These are phyloP conservation scores for Microplitis manilae DNA, from an alignment of 2,888 invertebrate species.

Conservation along the genomic window DNA sequence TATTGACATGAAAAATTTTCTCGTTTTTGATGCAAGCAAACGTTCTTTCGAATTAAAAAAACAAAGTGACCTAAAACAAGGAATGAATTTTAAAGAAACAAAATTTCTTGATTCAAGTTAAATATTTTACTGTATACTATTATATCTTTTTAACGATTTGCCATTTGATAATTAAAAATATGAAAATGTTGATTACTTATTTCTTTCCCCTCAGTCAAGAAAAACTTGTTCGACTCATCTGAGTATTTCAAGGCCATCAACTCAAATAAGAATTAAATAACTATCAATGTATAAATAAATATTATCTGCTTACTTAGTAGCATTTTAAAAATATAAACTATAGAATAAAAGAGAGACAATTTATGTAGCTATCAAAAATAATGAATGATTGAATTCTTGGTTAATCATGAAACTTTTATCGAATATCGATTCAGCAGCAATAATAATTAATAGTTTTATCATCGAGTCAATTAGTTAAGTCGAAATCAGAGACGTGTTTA, in stretches of 20 bases:
- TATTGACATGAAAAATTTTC: too few species aligned
- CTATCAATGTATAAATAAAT: constrained; percentile 23
- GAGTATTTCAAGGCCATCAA: constrained; percentile 50
- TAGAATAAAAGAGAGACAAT: not conserved
- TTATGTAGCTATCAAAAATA: constrained; percentile 12
- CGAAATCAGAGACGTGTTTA: not conserved
- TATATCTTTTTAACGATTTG: too few species aligned
- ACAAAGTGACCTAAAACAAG: too few species aligned
- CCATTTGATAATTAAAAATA: too few species aligned
- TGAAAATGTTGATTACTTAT: not conserved
- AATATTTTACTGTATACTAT: too few species aligned
- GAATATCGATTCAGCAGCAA: not conserved
- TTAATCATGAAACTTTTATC: constrained; percentile 14
- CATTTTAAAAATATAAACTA: not conserved
- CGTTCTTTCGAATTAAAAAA: too few species aligned
- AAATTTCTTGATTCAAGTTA: too few species aligned
- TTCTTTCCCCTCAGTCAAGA: constrained; percentile 14
- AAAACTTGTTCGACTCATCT: constrained; percentile 42
- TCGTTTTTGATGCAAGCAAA: too few species aligned
- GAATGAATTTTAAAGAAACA: too few species aligned
- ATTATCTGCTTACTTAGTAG: constrained; percentile 25
- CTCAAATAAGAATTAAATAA: constrained; percentile 28
- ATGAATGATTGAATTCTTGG: constrained; percentile 4
- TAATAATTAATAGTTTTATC: not conserved
- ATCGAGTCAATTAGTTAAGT: not conserved